Conservation (phyloP, 2,888 invertebrate species). For the Tenodera sinensis region DNA sequence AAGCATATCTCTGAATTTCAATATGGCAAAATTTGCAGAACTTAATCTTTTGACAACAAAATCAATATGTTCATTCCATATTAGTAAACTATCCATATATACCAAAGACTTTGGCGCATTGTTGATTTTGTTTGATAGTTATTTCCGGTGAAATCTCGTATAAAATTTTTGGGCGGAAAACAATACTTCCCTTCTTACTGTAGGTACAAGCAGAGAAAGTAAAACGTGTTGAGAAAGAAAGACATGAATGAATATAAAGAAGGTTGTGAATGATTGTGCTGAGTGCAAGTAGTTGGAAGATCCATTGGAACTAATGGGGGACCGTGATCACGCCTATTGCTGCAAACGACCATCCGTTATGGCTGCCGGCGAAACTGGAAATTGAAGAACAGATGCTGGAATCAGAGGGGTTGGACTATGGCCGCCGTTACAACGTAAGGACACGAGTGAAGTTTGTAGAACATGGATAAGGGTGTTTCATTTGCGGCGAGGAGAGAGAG, state of each 20-base stretch:
- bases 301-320: background rate
- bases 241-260: background rate
- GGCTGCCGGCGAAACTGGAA: background rate
- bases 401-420: background rate
- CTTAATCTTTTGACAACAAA: too few species aligned
- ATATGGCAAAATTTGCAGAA: too few species aligned
- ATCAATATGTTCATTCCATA: too few species aligned
- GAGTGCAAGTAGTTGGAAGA: background rate
- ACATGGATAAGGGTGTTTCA: conserved; percentile 18
- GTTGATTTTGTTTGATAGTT: too few species aligned
- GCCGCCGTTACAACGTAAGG: background rate
- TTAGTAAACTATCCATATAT: too few species aligned
- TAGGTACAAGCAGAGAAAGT: too few species aligned
- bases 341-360: background rate
- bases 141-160: too few species aligned
- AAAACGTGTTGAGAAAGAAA: background rate
- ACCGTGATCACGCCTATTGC: background rate
- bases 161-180: too few species aligned
- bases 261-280: background rate
- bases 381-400: conserved; percentile 15
- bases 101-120: too few species aligned
- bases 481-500: background rate
- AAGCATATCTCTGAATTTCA: too few species aligned
- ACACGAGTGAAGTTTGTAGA: conserved; percentile 13
- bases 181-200: too few species aligned